Evolutionary conservation across 2,797 vertebrate genomes (phyloP).

Genomic region (Lepus townsendii): DNA sequence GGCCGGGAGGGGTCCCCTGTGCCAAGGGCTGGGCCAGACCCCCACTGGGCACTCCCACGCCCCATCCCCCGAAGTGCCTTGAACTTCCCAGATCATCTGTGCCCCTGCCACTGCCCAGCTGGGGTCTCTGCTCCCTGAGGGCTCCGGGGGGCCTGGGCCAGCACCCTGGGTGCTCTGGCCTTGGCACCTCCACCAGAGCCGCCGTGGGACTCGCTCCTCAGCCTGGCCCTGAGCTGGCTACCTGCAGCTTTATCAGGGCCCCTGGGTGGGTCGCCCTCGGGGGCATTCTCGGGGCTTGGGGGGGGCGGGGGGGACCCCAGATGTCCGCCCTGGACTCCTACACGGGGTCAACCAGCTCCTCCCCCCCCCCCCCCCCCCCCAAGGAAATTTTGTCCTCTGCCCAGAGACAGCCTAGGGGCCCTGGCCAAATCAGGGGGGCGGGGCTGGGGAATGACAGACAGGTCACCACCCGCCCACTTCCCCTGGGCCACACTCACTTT

Average conservation of each 20-base stretch:
- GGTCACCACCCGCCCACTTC: not conserved
- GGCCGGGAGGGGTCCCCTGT: not conserved
- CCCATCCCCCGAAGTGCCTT: not conserved
- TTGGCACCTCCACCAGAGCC: not conserved
- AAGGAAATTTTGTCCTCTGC: not conserved
- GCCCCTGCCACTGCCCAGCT: not conserved
- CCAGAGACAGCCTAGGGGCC: not conserved
- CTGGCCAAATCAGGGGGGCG: not conserved
- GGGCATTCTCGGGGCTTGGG: not conserved
- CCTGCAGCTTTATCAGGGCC: not conserved
- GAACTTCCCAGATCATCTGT: not conserved
- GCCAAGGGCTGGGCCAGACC: not conserved
- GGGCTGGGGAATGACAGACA: not conserved
- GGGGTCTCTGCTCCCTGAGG: not conserved
- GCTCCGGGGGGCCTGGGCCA: not conserved
- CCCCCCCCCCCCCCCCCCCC: too few relatives aligned
- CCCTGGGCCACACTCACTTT: conserved; percentile 82
- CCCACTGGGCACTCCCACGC: not conserved
- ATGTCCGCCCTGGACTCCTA: too few relatives aligned
- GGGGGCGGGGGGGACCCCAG: not conserved
- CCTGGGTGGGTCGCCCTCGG: not conserved
- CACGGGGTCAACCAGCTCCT: too few relatives aligned
- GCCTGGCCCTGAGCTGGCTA: not conserved
- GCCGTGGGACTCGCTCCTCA: not conserved
- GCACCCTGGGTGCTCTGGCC: not conserved